A percentile compares a stretch with the other conserved stretches of the same genome.
Conservation (phyloP, 2,888 invertebrate genomes). For the Hypena proboscidalis region DNA sequence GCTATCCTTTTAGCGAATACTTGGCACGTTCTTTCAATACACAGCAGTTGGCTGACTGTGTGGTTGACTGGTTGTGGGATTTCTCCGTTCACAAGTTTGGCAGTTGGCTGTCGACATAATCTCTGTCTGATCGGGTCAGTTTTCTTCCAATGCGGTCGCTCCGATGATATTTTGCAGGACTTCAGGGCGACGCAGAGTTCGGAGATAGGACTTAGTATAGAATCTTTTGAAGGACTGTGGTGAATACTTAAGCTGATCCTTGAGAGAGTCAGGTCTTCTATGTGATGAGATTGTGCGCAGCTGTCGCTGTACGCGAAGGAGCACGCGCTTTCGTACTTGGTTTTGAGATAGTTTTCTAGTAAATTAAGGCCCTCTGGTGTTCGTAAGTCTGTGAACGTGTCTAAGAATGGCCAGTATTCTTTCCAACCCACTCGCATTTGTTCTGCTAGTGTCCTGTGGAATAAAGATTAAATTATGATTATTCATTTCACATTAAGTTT, state of each 20-base stretch:
- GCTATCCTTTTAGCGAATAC: slow-evolving; percentile 90
- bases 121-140: slow-evolving; percentile 69
- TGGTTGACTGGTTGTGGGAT: slow-evolving; percentile 57
- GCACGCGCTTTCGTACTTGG: slow-evolving; percentile 78
- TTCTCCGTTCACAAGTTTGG: slow-evolving; percentile 63
- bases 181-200: slow-evolving; percentile 86
- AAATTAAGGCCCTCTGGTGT: slow-evolving; percentile 89
- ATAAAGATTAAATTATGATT: slow-evolving; percentile 1
- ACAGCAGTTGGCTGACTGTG: slow-evolving; percentile 71
- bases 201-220: slow-evolving; percentile 81
- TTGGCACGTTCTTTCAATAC: slow-evolving; percentile 78
- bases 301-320: slow-evolving; percentile 71
- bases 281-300: slow-evolving; percentile 55
- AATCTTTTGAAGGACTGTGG: slow-evolving; percentile 49
- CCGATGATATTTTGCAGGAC: slow-evolving; percentile 81
- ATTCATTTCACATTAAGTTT: too few species aligned
- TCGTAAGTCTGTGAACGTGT: slow-evolving; percentile 91
- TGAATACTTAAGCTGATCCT: slow-evolving; percentile 61
- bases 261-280: slow-evolving; percentile 65
- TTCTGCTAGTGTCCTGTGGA: slow-evolving; percentile 87
- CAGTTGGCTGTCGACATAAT: slow-evolving; percentile 63
- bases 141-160: slow-evolving; percentile 66
- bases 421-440: slow-evolving; percentile 92
- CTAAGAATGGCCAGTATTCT: slow-evolving; percentile 97
- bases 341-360: slow-evolving; percentile 90